Base-by-base conservation (phyloP, 2,113 vertebrate species). In the Origma solitaria region DNA sequence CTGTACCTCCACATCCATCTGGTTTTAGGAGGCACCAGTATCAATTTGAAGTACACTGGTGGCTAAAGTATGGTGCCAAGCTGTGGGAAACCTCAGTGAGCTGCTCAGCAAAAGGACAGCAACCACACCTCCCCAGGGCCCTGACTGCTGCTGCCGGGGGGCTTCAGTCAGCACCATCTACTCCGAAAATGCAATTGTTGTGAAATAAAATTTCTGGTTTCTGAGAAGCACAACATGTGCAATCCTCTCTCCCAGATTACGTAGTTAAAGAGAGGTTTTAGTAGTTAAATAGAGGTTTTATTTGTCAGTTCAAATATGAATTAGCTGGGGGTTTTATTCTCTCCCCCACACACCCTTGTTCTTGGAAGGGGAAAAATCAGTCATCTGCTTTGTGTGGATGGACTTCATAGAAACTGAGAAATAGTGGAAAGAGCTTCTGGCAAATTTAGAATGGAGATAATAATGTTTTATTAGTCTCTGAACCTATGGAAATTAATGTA, bases 121-220 rank as follows among this genome's bases (percentile, higher is more conserved):
- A 88, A 4, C 62, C 17, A 6, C 28, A 15, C 15, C 2, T 38
- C 7, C 27, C 30, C 5, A 0, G 13, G 28, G 20, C 8, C 23
- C 45, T 37, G 54, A 21, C 24, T 4, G 2, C 35, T 17, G 28
- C 37, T 6, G 1, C 10, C 2, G 0, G 1, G 1, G 3, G 28
- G 11, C 13, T 42, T 38, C 18, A 12, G 17, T 0, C 37, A 35
- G 37, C 13, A 30, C 5, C 27, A 38, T 3, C 15, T 2, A n/a
- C 4, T 19, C 30, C 72, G 49, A 50, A 81, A 72, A 33, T 19
- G 10, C 0, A 0, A 3, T 0, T 4, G 9, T 4, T 28, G 17
- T 24, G 56, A 78, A 73, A 64, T 19, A 50, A 31, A 15, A 14
- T 7, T 45, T 42, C 75, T 65, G 7, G 2, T 40, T 85, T 56